These are phyloP conservation scores for Blastomussa wellsi DNA, from an alignment of 92 coral and sea anemone species.

Conservation along the genomic window DNA sequence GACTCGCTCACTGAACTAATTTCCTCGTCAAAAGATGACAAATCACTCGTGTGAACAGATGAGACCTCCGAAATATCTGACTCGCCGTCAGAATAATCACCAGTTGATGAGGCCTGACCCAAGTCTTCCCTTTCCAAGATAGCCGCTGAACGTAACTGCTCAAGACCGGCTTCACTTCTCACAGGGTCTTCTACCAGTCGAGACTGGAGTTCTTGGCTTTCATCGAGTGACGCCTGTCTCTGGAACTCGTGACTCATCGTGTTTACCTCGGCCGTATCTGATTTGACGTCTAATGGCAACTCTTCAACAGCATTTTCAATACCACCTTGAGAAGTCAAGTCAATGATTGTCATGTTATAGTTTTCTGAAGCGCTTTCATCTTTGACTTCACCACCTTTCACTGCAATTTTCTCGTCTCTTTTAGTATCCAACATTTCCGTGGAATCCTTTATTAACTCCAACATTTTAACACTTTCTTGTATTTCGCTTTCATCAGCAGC, in stretches of 20 bases:
- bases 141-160: too few relatives aligned
- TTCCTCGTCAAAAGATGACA: constrained; percentile 93
- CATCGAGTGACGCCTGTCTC: neutral
- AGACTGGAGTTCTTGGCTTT: neutral
- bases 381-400: neutral
- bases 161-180: neutral
- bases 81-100: constrained; percentile 68
- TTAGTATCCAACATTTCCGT: neutral
- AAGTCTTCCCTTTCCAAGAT: neutral
- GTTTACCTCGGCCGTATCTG: neutral
- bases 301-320: neutral
- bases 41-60: constrained; percentile 97
- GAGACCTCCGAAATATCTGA: constrained; percentile 91
- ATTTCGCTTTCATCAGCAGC: neutral
- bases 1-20: constrained; percentile 68
- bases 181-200: neutral
- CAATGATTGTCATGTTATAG: neutral
- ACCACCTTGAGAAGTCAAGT: too few relatives aligned
- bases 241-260: neutral
- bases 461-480: neutral
- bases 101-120: constrained; percentile 36
- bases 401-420: neutral
- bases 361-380: neutral
- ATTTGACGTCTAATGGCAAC: neutral
- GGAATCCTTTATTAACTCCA: neutral